A percentile compares a stretch with the other conserved stretches of the same genome.
Evolutionary conservation across 2,888 invertebrate genomes (phyloP).

Genomic region (Metellina segmentata): DNA sequence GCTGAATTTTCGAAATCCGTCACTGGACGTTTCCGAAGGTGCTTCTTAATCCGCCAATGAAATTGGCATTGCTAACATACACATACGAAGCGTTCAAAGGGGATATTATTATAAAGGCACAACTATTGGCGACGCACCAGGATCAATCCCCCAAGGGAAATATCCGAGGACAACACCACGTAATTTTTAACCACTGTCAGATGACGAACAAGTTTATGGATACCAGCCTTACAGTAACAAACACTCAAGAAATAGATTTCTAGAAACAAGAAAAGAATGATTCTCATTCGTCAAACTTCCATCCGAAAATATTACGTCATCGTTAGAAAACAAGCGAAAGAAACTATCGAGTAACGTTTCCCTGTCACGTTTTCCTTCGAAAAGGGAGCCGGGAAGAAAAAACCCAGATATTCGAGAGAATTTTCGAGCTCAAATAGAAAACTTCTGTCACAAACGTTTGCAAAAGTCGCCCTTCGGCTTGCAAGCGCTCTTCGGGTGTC

Average conservation of each 20-base stretch:
- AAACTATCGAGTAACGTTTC: conserved; percentile 46
- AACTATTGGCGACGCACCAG: too few relatives aligned
- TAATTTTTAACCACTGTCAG: too few relatives aligned
- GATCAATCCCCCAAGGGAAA: too few relatives aligned
- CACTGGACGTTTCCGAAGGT: background rate
- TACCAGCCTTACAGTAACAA: background rate
- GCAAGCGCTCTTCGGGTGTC: conserved; percentile 35
- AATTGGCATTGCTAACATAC: background rate
- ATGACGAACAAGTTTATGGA: too few relatives aligned
- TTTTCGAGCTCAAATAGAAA: conserved; percentile 43
- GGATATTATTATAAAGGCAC: too few relatives aligned
- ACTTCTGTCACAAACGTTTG: conserved; percentile 54
- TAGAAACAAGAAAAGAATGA: background rate
- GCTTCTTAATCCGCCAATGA: background rate
- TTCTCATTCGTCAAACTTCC: background rate
- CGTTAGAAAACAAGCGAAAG: conserved; percentile 34
- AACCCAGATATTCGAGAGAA: conserved; percentile 35
- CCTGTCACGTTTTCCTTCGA: conserved; percentile 27
- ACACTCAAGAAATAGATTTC: background rate
- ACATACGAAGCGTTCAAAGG: background rate
- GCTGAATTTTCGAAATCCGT: background rate
- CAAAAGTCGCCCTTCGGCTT: conserved; percentile 54
- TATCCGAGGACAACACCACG: too few relatives aligned
- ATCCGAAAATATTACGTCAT: conserved; percentile 24
- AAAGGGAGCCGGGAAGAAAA: background rate